These are phyloP conservation scores for Penaeus monodon DNA, from an alignment of 2,888 invertebrate genomes.

Conservation along the genomic window DNA sequence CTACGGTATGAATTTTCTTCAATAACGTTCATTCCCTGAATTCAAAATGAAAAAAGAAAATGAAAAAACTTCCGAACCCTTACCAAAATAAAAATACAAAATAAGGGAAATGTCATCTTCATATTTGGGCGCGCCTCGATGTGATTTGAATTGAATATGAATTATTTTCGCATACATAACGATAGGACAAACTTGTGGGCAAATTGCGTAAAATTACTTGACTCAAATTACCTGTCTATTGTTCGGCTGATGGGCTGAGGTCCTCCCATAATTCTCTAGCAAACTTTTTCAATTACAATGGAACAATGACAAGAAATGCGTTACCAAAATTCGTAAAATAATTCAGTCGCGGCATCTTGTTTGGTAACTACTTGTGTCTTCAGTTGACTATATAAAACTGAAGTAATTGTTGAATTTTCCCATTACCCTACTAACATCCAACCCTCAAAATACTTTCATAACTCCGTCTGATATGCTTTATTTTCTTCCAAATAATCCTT, in stretches of 20 bases:
- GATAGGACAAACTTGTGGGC: slow-evolving; percentile 45
- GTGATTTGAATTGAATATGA: slow-evolving; percentile 11
- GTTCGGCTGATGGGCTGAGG: slow-evolving; percentile 39
- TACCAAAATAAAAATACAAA: no score
- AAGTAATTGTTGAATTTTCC: no score
- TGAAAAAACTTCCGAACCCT: no score
- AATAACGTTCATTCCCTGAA: no score
- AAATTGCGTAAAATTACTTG: slow-evolving; percentile 50
- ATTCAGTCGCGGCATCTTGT: neutral
- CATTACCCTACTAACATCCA: no score
- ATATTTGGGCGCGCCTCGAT: slow-evolving; percentile 7
- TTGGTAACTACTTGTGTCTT: no score
- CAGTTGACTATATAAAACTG: no score
- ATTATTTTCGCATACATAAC: slow-evolving; percentile 35
- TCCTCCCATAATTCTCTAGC: slow-evolving; percentile 46
- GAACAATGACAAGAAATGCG: slow-evolving; percentile 35
- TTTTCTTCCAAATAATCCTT: no score
- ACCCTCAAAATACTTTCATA: no score
- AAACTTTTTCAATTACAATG: slow-evolving; percentile 47
- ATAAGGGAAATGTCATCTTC: no score
- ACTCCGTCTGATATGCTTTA: no score
- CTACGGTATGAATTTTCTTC: neutral
- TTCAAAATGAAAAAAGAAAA: no score
- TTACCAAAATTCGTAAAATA: slow-evolving; percentile 23
- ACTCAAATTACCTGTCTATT: slow-evolving; percentile 43